These are phyloP conservation scores for Prorops nasuta DNA, from an alignment of 1,140 invertebrate genomes.

Conservation along the genomic window DNA sequence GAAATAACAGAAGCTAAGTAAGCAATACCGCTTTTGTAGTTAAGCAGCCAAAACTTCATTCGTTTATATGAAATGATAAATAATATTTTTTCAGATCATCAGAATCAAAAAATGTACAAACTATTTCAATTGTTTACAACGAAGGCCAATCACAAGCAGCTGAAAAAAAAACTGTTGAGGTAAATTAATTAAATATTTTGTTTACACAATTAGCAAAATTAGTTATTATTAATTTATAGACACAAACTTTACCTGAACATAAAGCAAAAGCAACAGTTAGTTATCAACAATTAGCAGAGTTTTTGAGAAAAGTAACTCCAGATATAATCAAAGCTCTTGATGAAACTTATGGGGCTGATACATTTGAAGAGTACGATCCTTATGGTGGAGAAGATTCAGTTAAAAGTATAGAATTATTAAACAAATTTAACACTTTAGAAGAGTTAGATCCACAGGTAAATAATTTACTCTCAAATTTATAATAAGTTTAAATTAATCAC, in stretches of 20 bases:
- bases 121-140: conserved; percentile 36
- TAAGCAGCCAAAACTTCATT: neutral
- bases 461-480: neutral
- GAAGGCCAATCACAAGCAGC: conserved; percentile 32
- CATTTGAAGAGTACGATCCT: conserved; percentile 47
- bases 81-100: conserved; percentile 24
- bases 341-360: conserved; percentile 43
- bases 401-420: conserved; percentile 33
- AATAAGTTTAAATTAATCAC: neutral
- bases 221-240: conserved; percentile 29
- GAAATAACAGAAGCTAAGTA: conserved; percentile 37
- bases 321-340: conserved; percentile 48
- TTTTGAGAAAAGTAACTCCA: conserved; percentile 49
- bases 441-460: conserved; percentile 34
- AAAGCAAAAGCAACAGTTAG: conserved; percentile 34
- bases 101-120: conserved; percentile 36
- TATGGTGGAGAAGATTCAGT: conserved; percentile 25
- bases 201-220: neutral
- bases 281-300: conserved; percentile 45
- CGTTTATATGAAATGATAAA: neutral
- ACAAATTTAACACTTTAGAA: conserved; percentile 33
- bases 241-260: conserved; percentile 39
- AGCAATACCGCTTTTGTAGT: neutral
- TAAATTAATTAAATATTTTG: conserved; percentile 13
- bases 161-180: conserved; percentile 39